These are phyloP conservation scores for Tenthredo amoena DNA, from an alignment of 2,888 invertebrate genomes.

Conservation along the genomic window DNA sequence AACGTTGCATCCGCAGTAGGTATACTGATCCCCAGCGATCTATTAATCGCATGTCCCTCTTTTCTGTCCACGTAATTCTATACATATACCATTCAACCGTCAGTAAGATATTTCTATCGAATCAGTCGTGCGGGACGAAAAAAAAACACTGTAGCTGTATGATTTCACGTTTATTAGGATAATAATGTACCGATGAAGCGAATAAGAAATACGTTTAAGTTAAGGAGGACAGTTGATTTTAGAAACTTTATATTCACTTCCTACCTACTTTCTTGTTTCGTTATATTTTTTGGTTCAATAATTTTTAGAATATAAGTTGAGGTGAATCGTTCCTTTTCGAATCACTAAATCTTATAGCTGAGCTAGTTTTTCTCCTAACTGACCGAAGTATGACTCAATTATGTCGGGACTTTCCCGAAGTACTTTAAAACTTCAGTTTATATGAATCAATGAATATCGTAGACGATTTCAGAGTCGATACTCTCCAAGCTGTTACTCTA, in stretches of 20 bases:
- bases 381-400: background rate
- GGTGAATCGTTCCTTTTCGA: background rate
- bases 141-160: background rate
- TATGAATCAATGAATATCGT: background rate
- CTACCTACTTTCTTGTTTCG: background rate
- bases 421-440: background rate
- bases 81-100: background rate
- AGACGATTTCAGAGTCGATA: slow-evolving; percentile 2
- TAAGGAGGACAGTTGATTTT: background rate
- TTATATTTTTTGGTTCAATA: background rate
- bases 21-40: slow-evolving; percentile 31
- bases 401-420: background rate
- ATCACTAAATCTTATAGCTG: background rate
- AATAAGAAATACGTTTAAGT: background rate
- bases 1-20: slow-evolving; percentile 42
- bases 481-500: background rate
- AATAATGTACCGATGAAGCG: background rate
- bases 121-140: slow-evolving; percentile 19
- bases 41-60: background rate
- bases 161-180: slow-evolving; percentile 2
- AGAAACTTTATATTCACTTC: background rate
- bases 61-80: slow-evolving; percentile 15
- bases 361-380: background rate
- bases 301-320: background rate
- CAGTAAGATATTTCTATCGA: slow-evolving; percentile 5